These are phyloP conservation scores for Sinocyclocheilus maitianheensis DNA, from an alignment of 2,113 vertebrate species.

Conservation along the genomic window DNA sequence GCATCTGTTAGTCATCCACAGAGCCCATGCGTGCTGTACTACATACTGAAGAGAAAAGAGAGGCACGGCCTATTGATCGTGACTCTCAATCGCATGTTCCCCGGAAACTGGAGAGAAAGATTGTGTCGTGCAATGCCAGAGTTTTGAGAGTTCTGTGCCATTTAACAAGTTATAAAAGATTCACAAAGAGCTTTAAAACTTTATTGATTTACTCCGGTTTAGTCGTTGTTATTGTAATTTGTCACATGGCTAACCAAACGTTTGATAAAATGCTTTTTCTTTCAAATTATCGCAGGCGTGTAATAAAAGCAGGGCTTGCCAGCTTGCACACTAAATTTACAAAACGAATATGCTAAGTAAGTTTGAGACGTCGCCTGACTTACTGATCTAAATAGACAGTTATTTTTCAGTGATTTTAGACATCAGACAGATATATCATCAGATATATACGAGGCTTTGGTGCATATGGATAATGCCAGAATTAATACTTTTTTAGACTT, in stretches of 20 bases:
- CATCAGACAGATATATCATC: too few species aligned
- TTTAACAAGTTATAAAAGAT: not conserved
- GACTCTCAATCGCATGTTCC: slow-evolving; percentile 42
- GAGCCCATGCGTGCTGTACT: slow-evolving; percentile 40
- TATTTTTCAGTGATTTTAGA: too few species aligned
- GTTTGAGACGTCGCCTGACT: not conserved
- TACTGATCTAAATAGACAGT: too few species aligned
- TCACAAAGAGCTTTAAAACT: not conserved
- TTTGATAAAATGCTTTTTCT: not conserved
- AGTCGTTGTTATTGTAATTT: not conserved
- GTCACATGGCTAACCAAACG: not conserved
- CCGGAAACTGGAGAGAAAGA: slow-evolving; percentile 12
- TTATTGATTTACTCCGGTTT: not conserved
- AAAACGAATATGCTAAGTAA: not conserved
- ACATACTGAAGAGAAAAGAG: slow-evolving; percentile 42
- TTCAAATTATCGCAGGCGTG: not conserved
- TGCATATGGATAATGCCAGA: too few species aligned
- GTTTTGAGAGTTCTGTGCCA: not conserved
- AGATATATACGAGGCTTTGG: too few species aligned
- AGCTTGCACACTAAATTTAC: too few species aligned
- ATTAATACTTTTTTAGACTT: too few species aligned
- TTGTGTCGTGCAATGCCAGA: not conserved
- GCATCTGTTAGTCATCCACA: slow-evolving; percentile 54
- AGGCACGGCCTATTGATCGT: slow-evolving; percentile 42
- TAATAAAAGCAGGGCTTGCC: not conserved